Base-by-base conservation (phyloP, 2,797 vertebrate genomes). In the Brachyalestes nurse region DNA sequence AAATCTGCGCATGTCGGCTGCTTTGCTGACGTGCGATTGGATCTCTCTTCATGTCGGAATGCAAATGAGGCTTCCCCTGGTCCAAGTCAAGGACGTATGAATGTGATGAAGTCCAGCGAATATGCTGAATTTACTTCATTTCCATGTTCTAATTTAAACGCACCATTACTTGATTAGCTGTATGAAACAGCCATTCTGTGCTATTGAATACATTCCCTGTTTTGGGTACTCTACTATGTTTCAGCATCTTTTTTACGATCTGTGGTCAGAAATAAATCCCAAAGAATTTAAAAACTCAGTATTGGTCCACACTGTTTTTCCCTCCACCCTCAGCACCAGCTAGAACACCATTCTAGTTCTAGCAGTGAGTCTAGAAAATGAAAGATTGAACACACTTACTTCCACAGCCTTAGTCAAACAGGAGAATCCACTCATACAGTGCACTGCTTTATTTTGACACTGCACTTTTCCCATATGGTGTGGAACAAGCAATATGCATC, bases 381-480 rank as follows among this genome's bases (percentile, higher is more conserved):
- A 69, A 51, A 69, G 19, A 61, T 10, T 4, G 8, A 75, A 14
- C 51, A 69, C 47, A 25, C 28, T 81, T 81, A 16, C 25, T 75
- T 38, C 9, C 45, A n/a, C 34, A 42, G 65, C 42, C 61, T 65
- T 65, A 80, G n/a, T 34, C 53, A 65, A 61, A 60, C 7, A 61
- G 19, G 23, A 28, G 72, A 64, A 81, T 45, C 57, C 58, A 62
- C 34, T 70, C 47, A 21, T 76, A 61, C 69, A 34, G 61, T 12
- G 62, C 2, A 21, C 21, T 1, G 5, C 62, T 72, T 70, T 78
- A 58, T 51, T 81, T 55, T 77, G 45, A 42, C 75, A 69, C 60
- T 28, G 45, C 67, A 71, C 13, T 17, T 75, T 53, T 80, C 76
- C 73, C 72, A 84, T 67, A 70, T 72, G 73, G 42, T 58, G 72